phyloP scores from a whole-genome alignment of 1,140 invertebrate genomes.

The Lysiphlebus fabarum region DNA sequence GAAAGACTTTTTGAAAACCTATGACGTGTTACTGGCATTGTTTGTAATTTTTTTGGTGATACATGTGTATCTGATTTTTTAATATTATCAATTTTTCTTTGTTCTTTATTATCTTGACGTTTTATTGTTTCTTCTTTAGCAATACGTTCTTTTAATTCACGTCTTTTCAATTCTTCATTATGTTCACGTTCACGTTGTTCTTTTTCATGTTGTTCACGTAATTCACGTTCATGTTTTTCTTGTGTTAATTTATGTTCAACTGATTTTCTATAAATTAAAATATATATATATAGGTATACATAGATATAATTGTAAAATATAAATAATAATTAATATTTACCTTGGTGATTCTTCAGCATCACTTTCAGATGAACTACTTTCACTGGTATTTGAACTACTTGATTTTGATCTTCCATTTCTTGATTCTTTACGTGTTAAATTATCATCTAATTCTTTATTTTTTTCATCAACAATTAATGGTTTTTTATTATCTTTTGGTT shows the following conservation, averaged over 20 bases:
- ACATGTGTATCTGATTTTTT: slow-evolving; percentile 45
- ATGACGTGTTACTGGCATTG: slow-evolving; percentile 47
- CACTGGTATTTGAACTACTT: slow-evolving; percentile 52
- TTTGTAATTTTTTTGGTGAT: slow-evolving; percentile 49
- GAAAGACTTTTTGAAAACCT: slow-evolving; percentile 69
- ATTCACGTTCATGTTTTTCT: slow-evolving; percentile 52
- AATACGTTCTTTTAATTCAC: slow-evolving; percentile 46
- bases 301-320: neutral
- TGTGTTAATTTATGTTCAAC: slow-evolving; percentile 37
- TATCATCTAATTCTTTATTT: slow-evolving; percentile 36
- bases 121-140: slow-evolving; percentile 42
- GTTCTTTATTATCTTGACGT: slow-evolving; percentile 45
- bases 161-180: slow-evolving; percentile 49
- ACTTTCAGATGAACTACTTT: slow-evolving; percentile 46
- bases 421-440: slow-evolving; percentile 41
- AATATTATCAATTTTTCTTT: slow-evolving; percentile 41
- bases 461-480: slow-evolving; percentile 40
- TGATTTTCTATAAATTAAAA: slow-evolving; percentile 39
- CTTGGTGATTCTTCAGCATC: slow-evolving; percentile 44
- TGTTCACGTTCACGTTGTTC: slow-evolving; percentile 21
- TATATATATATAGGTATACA: neutral
- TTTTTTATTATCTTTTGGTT: slow-evolving; percentile 24
- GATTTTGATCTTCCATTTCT: slow-evolving; percentile 52
- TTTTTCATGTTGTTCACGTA: slow-evolving; percentile 47
- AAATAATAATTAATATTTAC: slow-evolving; percentile 27